phyloP scores from a whole-genome alignment of 1,140 invertebrate genomes.

The Brachystomella parvula region DNA sequence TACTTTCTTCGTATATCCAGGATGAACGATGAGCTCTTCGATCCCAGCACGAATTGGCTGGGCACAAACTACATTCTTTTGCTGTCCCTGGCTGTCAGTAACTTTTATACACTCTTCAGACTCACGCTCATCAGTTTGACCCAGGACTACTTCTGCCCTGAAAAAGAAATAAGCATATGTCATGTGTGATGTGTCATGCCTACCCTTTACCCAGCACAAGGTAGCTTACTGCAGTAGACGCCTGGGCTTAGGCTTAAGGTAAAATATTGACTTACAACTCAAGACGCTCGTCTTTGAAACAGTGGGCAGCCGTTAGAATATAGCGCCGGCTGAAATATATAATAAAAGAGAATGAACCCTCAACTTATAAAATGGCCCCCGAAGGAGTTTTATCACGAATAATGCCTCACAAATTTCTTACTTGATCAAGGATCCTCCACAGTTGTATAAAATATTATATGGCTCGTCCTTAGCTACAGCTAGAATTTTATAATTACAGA shows the following conservation, averaged over 20 bases:
- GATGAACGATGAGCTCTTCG: conserved; percentile 27
- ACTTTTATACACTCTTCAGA: conserved; percentile 26
- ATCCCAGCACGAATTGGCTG: conserved; percentile 14
- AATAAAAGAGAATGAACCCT: too few species aligned
- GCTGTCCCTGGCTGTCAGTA: not conserved
- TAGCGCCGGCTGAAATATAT: conserved; percentile 16
- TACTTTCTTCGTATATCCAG: conserved; percentile 13
- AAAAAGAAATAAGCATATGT: not conserved
- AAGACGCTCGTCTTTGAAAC: conserved; percentile 19
- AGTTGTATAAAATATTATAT: conserved; percentile 9
- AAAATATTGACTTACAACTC: conserved; percentile 6
- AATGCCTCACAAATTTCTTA: not conserved
- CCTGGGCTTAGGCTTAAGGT: not conserved
- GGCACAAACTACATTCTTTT: conserved; percentile 5
- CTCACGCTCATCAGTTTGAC: conserved; percentile 24
- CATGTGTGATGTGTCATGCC: too few species aligned
- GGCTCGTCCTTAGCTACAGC: conserved; percentile 12
- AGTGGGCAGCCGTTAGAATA: conserved; percentile 27
- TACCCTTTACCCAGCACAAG: too few species aligned
- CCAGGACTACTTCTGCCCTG: conserved; percentile 19
- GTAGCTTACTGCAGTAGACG: too few species aligned
- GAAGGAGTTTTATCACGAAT: conserved; percentile 20
- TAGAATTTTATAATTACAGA: not conserved
- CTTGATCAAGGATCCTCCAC: conserved; percentile 14
- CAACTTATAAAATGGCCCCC: too few species aligned